Percentiles rank a stretch among this genome's conserved stretches.
phyloP scores from a whole-genome alignment of 2,797 vertebrate species.

The Cheirogaleus major region DNA sequence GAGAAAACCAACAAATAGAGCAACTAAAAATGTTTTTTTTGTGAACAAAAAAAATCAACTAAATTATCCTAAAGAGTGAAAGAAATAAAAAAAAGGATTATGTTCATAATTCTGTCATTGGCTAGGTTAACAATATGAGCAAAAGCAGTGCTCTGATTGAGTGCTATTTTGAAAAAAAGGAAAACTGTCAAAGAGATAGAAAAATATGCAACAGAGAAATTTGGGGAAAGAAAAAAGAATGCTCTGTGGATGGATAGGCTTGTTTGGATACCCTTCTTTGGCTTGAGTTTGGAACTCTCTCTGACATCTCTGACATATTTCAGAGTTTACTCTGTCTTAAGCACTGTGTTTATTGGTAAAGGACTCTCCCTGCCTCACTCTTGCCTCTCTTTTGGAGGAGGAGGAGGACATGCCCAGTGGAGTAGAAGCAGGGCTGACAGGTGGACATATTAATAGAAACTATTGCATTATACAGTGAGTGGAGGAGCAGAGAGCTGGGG shows the following conservation, averaged over 20 bases:
- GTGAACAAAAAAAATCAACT: not conserved
- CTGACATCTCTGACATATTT: not conserved
- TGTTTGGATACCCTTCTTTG: not conserved
- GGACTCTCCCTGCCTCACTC: not conserved
- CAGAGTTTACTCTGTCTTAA: not conserved
- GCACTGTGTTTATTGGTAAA: not conserved
- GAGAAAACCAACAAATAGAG: not conserved
- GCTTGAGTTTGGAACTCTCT: not conserved
- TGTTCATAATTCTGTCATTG: not conserved
- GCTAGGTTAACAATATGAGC: not conserved
- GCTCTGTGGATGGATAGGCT: not conserved
- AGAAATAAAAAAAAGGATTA: not conserved
- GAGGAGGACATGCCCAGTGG: not conserved
- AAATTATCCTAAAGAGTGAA: not conserved
- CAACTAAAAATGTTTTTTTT: not conserved
- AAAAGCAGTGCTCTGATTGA: not conserved
- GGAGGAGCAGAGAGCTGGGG: not conserved
- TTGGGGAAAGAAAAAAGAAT: accelerated
- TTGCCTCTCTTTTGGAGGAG: not conserved
- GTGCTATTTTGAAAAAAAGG: not conserved
- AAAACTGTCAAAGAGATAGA: not conserved
- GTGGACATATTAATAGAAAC: not conserved
- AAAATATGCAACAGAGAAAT: not conserved
- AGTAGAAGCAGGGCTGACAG: not conserved
- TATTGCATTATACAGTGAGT: not conserved